phyloP scores from a whole-genome alignment of 2,113 vertebrate species.

The Bubo bubo region DNA sequence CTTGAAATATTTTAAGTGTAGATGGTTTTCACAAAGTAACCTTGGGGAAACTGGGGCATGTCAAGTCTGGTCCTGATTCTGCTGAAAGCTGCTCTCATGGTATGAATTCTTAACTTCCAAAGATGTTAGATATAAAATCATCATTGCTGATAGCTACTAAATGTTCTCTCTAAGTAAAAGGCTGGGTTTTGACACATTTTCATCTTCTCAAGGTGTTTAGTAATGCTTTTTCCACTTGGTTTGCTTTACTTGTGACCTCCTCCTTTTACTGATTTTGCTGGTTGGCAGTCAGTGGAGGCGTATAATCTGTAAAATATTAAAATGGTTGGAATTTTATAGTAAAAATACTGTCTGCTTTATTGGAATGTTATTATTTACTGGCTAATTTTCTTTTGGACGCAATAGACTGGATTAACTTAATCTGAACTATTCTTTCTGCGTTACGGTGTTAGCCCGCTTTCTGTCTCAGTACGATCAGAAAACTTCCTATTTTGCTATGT shows the following conservation, averaged over 20 bases:
- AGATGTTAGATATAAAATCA: not conserved
- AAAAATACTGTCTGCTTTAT: not conserved
- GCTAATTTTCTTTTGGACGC: not conserved
- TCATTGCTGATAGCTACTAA: not conserved
- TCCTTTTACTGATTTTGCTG: not conserved
- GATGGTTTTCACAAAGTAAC: not conserved
- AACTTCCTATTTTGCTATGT: not conserved
- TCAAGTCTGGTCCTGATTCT: conserved; percentile 33
- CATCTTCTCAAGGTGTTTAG: not conserved
- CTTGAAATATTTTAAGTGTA: not conserved
- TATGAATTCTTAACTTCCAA: not conserved
- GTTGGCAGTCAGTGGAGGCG: not conserved
- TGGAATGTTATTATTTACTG: not conserved
- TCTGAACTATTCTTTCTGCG: not conserved
- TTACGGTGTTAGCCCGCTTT: not conserved
- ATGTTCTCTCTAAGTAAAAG: not conserved
- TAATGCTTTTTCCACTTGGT: not conserved
- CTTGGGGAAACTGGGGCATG: conserved; percentile 38
- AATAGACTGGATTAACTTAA: not conserved
- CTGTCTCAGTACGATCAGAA: not conserved
- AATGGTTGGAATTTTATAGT: not conserved
- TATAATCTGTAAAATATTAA: not conserved
- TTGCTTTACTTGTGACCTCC: not conserved
- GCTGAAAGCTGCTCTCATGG: not conserved
- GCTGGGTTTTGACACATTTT: not conserved